Evolutionary conservation across 2,797 vertebrate genomes (phyloP), one percentile per base, ranked within the genome.

Genomic region (Helarctos malayanus): DNA sequence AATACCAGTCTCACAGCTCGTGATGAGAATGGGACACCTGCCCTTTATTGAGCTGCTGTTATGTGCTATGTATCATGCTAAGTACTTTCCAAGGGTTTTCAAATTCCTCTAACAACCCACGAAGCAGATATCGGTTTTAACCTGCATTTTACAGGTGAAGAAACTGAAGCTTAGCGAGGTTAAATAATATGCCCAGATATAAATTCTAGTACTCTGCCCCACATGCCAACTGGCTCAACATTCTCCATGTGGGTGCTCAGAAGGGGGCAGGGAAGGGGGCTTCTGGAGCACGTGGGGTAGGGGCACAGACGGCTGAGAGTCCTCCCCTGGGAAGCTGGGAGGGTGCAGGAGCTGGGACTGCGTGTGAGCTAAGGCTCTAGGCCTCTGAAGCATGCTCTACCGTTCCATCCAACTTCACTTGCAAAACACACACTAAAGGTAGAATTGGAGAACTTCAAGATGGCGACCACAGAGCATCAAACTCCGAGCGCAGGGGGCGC

Each of bases 61-160:
- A 0, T 2, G 23, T 80, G 21, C 27, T 78, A 73, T 59, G 61
- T 7, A 52, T 4, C 0, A 0, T 0, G 2, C 78, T 16, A 47
- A 45, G 12, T 29, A 10, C 29, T 25, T 18, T 32, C 2, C 10
- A 6, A 29, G 41, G 32, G 0, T 29, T 23, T 94, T 71, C 47
- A 35, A 7, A 27, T 14, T 7, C 16, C 90, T 52, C 35, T 2
- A 23, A 35, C 47, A 59, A 41, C 8, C 45, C 25, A 18, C 2
- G 2, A n/a, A 52, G 29, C 71, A 57, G 69, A 45, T 23, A 14
- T 32, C 29, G 5, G 32, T 54, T 38, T 68, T 61, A n/a, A 29
- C 2, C 14, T 19, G 88, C n/a, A 38, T 57, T 49, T 27, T 61
- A n/a, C 27, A 90, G 47, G 23, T 25, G 52, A 84, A 35, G 61